These are phyloP conservation scores for Myotis vivesi DNA, from an alignment of 2,797 vertebrate species.

Conservation along the genomic window DNA sequence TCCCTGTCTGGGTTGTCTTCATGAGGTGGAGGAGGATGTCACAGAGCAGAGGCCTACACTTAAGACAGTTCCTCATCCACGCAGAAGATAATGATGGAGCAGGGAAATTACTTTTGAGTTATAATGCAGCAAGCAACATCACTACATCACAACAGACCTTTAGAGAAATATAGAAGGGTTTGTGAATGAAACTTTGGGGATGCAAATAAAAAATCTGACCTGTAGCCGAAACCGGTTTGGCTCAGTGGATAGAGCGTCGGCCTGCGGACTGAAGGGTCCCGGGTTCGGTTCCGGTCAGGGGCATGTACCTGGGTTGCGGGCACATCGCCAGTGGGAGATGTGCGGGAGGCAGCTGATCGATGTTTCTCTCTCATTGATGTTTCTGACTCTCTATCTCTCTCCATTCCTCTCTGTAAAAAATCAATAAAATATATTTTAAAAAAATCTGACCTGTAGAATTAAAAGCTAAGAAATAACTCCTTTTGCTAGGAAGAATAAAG, in stretches of 20 bases:
- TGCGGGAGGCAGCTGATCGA: too few relatives aligned
- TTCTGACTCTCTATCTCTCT: too few relatives aligned
- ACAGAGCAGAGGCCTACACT: not conserved
- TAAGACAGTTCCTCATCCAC: not conserved
- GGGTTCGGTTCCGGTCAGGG: too few relatives aligned
- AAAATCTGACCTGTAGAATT: not conserved
- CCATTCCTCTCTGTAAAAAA: too few relatives aligned
- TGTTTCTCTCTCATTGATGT: too few relatives aligned
- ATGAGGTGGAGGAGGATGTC: not conserved
- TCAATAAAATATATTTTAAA: not conserved
- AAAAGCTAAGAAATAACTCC: not conserved
- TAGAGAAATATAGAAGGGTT: not conserved
- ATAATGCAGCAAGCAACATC: not conserved
- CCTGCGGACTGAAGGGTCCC: too few relatives aligned
- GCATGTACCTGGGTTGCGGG: too few relatives aligned
- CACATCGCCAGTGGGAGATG: too few relatives aligned
- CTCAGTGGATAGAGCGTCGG: too few relatives aligned
- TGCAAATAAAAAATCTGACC: not conserved
- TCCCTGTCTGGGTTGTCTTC: not conserved
- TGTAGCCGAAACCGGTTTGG: not conserved
- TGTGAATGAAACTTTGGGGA: not conserved
- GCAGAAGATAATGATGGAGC: not conserved
- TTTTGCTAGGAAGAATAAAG: not conserved
- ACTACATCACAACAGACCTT: not conserved
- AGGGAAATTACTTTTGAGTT: not conserved